phyloP scores from a whole-genome alignment of 2,113 vertebrate genomes.

The Cinclus cinclus region DNA sequence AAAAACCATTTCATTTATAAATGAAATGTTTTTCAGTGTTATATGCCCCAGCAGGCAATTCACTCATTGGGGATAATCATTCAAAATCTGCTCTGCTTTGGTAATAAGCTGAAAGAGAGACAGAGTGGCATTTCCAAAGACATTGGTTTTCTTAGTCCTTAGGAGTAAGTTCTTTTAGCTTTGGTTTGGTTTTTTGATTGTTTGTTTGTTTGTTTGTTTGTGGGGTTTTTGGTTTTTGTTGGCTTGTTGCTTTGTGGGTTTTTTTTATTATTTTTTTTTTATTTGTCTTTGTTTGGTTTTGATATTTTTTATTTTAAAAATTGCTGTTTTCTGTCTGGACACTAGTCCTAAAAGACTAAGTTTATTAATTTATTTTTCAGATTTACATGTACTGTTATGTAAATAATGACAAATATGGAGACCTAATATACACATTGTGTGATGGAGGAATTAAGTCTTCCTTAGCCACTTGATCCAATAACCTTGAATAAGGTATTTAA shows the following conservation, averaged over 20 bases:
- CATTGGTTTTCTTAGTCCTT: neutral
- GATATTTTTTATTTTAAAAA: neutral
- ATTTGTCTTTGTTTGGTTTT: neutral
- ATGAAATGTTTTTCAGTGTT: conserved; percentile 40
- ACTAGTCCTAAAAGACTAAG: neutral
- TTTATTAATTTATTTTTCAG: neutral
- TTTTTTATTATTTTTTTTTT: neutral
- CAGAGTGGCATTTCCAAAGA: neutral
- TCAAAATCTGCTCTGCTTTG: conserved; percentile 43
- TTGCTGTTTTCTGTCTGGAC: neutral
- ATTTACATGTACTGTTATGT: neutral
- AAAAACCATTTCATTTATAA: conserved; percentile 37
- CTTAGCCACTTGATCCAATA: neutral
- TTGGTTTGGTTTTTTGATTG: neutral
- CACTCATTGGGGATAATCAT: conserved; percentile 37
- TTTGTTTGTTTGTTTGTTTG: neutral
- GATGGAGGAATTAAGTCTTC: neutral
- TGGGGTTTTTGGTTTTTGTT: neutral
- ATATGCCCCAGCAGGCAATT: conserved; percentile 49
- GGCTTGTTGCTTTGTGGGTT: neutral
- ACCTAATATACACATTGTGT: neutral
- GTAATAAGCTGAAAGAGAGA: conserved; percentile 16
- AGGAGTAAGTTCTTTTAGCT: conserved; percentile 18
- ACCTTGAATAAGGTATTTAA: neutral
- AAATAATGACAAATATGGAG: neutral